Base-by-base conservation (phyloP, 2,888 invertebrate genomes). In the Blera fallax region DNA sequence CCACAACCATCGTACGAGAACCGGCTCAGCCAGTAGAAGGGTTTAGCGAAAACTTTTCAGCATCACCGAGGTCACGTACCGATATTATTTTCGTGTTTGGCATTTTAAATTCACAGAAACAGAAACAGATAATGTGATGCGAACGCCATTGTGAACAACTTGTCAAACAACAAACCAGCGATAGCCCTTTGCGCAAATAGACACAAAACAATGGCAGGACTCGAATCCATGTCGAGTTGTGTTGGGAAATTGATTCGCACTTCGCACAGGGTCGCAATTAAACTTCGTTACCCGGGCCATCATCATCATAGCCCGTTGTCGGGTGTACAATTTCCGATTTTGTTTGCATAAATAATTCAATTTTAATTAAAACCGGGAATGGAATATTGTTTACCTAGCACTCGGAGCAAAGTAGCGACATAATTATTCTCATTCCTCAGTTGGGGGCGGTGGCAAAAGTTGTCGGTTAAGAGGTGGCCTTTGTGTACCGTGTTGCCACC, bases 331-430 rank as follows among this genome's bases (percentile, higher is more conserved):
- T 85, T 85, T 48, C 76, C 85, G 85, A 85, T 85, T 85, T 85
- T 85, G 81, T 85, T 85, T 85, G 85, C 81, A 85, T 85, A 85
- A 85, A 85, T 85, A 85, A 85, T 85, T 85, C 85, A 85, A 81
- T 85, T 85, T 85, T 81, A 85, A 85, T 85, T 85, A 85, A 85
- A 85, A 85, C 85, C 70, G 76, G 81, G 80, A 85, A 85, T 72
- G 80, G 80, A 85, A 85, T 81, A 85, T 85, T 85, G 85, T 85
- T 85, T 85, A 77, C 85, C 81, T 65, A 85, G 81, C 80, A 85
- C 85, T 81, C 85, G 62, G 48, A 65, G 85, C 72, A 76, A 81
- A 85, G 81, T 85, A 77, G 85, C 85, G 85, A 85, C 85, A 85
- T 85, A 85, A 85, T 85, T 85, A 85, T 85, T 80, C 80, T 11